Base-by-base conservation (phyloP, 2,113 vertebrate species). In the Chloropsis cyanopogon region DNA sequence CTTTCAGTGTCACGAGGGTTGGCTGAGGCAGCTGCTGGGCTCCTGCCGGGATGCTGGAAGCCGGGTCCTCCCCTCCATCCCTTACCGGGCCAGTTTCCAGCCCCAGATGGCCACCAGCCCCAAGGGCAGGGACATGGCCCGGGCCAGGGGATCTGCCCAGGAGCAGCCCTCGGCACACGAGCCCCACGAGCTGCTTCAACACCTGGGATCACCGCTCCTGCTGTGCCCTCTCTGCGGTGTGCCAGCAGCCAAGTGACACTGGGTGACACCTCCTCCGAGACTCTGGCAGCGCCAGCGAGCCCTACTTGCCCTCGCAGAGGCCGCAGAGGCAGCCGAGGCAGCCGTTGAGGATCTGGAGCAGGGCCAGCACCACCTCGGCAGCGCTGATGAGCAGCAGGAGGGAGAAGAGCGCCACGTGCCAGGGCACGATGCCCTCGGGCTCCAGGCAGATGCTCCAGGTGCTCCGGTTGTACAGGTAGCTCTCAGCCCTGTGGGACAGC, bases 391-490 rank as follows among this genome's bases (percentile, higher is more conserved):
- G 94, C 86, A 98, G 84, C 39, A 98, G 96, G 7, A 85, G 6
- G 4, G 92, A 97, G 93, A 98, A 98, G n/a, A 98, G 95, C 56
- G 50, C 42, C 1, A 97, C 47, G 0, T 98, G 97, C 98, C 98
- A 98, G 54, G 83, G 6, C 4, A 98, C 97, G 0, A 98, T 37
- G 7, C 96, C 93, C 21, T 68, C 88, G 2, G 98, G 98, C 85
- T 98, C 97, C 76, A 98, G 92, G 93, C 98, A 98, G 93, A 88
- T 79, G 80, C 42, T 97, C 98, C 98, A 98, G 41, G 93, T 59
- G 3, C 37, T 81, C 16, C 0, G 82, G 9, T 95, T 63, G 22
- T 97, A 75, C 29, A 98, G 41, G 59, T 98, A 98, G 52, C 96
- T 97, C 92, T 95, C 93, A 41, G 42, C 9, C 72, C 93, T 93